Evolutionary conservation across 2,888 invertebrate genomes (phyloP), one percentile per base, ranked within the genome.

Genomic region (Eledone cirrhosa): DNA sequence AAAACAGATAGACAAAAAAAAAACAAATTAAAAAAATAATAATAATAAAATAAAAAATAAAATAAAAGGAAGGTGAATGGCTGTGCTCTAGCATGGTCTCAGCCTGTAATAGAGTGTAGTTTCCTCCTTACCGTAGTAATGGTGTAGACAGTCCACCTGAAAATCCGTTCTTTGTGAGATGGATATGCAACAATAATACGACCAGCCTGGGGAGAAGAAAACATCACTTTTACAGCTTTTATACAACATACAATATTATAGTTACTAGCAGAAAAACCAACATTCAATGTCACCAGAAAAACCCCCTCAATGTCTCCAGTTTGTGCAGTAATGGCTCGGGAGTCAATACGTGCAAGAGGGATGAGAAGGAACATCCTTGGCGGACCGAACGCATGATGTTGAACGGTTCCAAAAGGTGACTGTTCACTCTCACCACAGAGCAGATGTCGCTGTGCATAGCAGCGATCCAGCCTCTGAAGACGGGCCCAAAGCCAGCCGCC

Each of bases 181-280:
- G 81, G 77, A 77, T 83, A 87, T 33, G 82, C 80, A 24, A 87
- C 78, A 33, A 88, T 92, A 84, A 95, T 94, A 86, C 95, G 93
- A 0, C 95, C 95, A 76, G 95, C 94, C 90, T 95, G 94, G 94
- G 94, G 82, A 53, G 0, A 47, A 31, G 16, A 48, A 77, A 75
- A 19, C 76, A 3, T 59, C 4, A 5, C 2, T 22, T 22, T 22
- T 53, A n/a, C 2, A 53, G 3, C 4, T 22, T 53, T 53, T 19
- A 19, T 22, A 53, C 53, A n/a, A 53, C 19, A 22, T 22, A 5
- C 53, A 53, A 22, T 53, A 53, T 53, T 53, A 53, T 53, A 53
- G 2, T 2, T 53, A 5, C 53, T 22, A 3, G 2, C 53, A 53
- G 53, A 5, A 19, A 53, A 53, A 22, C 53, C n/a, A n/a, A n/a